Evolutionary conservation across 2,888 invertebrate species (phyloP).

Genomic region (Tiliacea citrago): DNA sequence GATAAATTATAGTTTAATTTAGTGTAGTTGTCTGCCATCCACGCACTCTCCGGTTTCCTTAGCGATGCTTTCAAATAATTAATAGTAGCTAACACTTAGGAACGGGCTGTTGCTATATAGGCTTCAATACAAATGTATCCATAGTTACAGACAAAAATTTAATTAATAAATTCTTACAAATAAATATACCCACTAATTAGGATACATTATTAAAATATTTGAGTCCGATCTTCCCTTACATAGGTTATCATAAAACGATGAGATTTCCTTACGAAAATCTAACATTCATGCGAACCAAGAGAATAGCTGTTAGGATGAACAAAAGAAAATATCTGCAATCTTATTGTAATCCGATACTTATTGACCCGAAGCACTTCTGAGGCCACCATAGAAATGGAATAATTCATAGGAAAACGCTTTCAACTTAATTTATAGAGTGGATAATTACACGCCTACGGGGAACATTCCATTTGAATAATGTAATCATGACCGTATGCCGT

Average conservation of each 20-base stretch:
- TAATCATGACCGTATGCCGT: slow-evolving; percentile 61
- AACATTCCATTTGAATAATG: slow-evolving; percentile 62
- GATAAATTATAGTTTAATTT: slow-evolving; percentile 29
- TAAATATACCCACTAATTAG: neutral
- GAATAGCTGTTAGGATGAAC: slow-evolving; percentile 26
- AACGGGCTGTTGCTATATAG: neutral
- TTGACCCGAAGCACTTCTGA: slow-evolving; percentile 37
- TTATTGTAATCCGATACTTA: slow-evolving; percentile 47
- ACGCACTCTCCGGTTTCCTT: slow-evolving; percentile 9
- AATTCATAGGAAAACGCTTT: slow-evolving; percentile 59
- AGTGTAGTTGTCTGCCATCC: slow-evolving; percentile 10
- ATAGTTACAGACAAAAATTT: neutral
- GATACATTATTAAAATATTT: neutral
- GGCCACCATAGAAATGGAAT: slow-evolving; percentile 50
- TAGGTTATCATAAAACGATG: neutral
- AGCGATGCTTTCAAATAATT: slow-evolving; percentile 21
- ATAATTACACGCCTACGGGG: slow-evolving; percentile 58
- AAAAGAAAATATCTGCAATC: slow-evolving; percentile 47
- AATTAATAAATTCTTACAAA: neutral
- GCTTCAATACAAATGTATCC: neutral
- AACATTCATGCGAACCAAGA: neutral
- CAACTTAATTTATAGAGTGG: slow-evolving; percentile 66
- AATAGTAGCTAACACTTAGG: slow-evolving; percentile 2
- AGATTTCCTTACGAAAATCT: neutral
- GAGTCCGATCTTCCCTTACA: neutral